Base-by-base conservation (phyloP, 1,140 invertebrate species). In the Hyles euphorbiae region DNA sequence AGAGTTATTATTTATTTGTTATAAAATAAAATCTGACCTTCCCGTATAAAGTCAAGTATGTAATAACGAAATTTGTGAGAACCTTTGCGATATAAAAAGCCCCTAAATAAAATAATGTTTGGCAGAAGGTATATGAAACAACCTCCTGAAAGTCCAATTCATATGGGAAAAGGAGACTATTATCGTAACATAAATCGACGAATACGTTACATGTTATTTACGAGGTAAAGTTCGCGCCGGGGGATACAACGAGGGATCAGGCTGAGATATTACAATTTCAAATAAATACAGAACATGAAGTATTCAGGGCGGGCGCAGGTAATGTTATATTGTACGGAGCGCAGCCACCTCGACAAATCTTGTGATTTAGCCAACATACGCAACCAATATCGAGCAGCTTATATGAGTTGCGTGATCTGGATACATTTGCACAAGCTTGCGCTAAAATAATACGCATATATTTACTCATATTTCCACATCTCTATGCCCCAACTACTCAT, bases 191-290 rank as follows among this genome's bases (percentile, higher is more conserved):
- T 74, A 77, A 74, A 72, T 71, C 71, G 67, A 61, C 68, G 69
- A 70, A 71, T 71, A 74, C 65, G 74, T 76, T 74, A 72, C 71
- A 62, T 49, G 67, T 81, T 82, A 86, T 87, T 84, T 83, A 81
- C 72, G 71, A 80, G 78, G 70, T 69, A 76, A 40, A 77, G 68
- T 79, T 78, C 76, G 74, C 72, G 70, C 69, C 70, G 62, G 71
- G 72, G 73, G 72, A 80, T 80, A 85, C 78, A 83, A 83, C 70
- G 69, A 75, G 76, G 81, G 79, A 82, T 83, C 75, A 76, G 74
- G 68, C 71, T 71, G 76, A 80, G 79, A 85, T 84, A 85, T 87
- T 84, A 87, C 82, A 87, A 87, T 83, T 86, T 82, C 78, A 83
- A 84, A 86, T 82, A 88, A 84, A 87, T 80, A 86, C 73, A 76